Percentiles rank a stretch among this genome's conserved stretches.
Conservation (phyloP, 1,140 invertebrate species). For the Andrena cerasifolii region DNA sequence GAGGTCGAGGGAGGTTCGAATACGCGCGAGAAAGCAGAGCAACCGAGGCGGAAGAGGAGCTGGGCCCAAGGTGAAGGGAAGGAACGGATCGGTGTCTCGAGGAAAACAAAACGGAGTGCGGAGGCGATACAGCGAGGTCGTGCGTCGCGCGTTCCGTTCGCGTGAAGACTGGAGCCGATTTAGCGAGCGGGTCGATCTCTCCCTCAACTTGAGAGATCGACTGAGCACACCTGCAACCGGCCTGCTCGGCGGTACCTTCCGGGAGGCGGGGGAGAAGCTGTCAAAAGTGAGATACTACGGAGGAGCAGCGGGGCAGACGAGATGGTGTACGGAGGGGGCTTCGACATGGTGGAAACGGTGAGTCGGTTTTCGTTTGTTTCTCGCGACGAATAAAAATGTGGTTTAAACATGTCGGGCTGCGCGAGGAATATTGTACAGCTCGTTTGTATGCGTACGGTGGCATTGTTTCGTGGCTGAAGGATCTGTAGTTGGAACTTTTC, state of each 20-base stretch:
- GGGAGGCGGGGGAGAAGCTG: constrained; percentile 2
- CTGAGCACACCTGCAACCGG: constrained; percentile 30
- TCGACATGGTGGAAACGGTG: constrained; percentile 79
- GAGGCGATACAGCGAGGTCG: constrained; percentile 9
- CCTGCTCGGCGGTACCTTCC: constrained; percentile 5
- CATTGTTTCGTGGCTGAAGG: not conserved
- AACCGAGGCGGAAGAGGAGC: constrained; percentile 5
- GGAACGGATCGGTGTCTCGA: not conserved
- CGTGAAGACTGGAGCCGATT: constrained; percentile 36
- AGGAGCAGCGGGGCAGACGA: constrained; percentile 18
- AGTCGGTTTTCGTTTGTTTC: constrained; percentile 56
- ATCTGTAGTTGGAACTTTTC: not conserved
- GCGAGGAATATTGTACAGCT: not conserved
- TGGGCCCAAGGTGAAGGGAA: constrained; percentile 2
- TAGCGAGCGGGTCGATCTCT: constrained; percentile 49
- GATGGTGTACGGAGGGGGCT: constrained; percentile 76
- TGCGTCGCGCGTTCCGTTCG: constrained; percentile 15
- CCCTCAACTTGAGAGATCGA: constrained; percentile 57
- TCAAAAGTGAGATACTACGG: constrained; percentile 49
- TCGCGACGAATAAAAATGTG: not conserved
- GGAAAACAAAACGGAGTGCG: not conserved
- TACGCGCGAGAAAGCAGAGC: constrained; percentile 45
- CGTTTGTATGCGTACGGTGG: not conserved
- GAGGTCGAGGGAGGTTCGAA: constrained; percentile 45
- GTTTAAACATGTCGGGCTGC: not conserved